Conservation (phyloP, 2,888 invertebrate genomes). For the Octonoba sinensis region DNA sequence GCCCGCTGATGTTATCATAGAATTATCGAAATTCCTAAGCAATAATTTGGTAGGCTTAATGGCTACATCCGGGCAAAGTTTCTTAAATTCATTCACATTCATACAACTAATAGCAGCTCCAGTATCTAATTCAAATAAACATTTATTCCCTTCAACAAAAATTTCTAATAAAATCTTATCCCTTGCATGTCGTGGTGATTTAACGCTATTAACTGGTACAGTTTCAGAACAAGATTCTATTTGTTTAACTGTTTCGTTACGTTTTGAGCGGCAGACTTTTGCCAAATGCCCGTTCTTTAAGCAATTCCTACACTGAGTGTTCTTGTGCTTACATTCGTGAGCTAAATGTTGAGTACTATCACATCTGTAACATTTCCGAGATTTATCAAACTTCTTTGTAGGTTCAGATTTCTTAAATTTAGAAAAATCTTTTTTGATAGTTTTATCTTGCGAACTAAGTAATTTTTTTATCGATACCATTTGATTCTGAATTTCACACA, state of each 20-base stretch:
- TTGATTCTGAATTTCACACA: conserved; percentile 47
- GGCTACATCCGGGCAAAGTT: conserved; percentile 49
- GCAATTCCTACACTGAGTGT: conserved; percentile 45
- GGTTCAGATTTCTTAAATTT: conserved; percentile 42
- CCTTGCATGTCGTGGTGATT: conserved; percentile 50
- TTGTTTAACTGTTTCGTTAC: conserved; percentile 50
- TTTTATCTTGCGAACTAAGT: conserved; percentile 35
- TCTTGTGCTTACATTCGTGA: conserved; percentile 48
- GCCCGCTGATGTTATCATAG: conserved; percentile 49
- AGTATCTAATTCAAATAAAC: conserved; percentile 41
- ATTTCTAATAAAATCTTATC: conserved; percentile 47
- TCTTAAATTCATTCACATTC: conserved; percentile 44
- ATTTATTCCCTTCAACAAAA: conserved; percentile 50
- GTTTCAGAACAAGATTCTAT: conserved; percentile 49
- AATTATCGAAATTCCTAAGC: conserved; percentile 47
- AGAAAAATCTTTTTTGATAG: conserved; percentile 41
- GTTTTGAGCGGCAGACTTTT: conserved; percentile 47
- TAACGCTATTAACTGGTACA: conserved; percentile 48
- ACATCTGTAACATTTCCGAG: conserved; percentile 51
- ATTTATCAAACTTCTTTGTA: conserved; percentile 39
- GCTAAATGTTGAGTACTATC: conserved; percentile 49
- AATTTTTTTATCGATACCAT: conserved; percentile 39
- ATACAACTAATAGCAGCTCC: conserved; percentile 46
- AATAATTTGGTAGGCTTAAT: conserved; percentile 48
- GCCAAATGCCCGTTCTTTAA: conserved; percentile 50